Conservation (phyloP, 2,797 vertebrate genomes). For the Takifugu ocellatus region DNA sequence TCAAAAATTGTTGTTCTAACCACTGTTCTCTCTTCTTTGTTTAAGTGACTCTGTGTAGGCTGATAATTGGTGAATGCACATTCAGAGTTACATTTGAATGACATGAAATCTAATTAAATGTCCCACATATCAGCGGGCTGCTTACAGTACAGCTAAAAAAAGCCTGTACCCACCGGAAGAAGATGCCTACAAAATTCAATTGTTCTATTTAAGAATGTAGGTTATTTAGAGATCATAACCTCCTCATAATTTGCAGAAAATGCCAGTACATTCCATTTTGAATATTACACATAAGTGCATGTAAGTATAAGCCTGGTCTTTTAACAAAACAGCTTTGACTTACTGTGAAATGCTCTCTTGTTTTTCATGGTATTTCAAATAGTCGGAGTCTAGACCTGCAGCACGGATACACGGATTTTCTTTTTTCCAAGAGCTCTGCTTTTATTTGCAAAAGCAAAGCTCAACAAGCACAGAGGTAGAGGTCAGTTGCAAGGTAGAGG, state of each 20-base stretch:
- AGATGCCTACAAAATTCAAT: slow-evolving; percentile 55
- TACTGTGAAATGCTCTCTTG: slow-evolving; percentile 27
- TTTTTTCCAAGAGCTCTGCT: not conserved
- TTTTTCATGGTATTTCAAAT: slow-evolving; percentile 32
- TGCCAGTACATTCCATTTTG: slow-evolving; percentile 36
- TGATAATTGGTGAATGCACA: slow-evolving; percentile 30
- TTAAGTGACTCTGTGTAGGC: slow-evolving; percentile 24
- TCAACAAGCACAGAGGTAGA: no score
- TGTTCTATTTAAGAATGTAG: slow-evolving; percentile 55
- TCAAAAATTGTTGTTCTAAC: no score
- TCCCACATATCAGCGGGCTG: slow-evolving; percentile 44
- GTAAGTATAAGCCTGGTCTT: slow-evolving; percentile 24
- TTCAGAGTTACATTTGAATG: slow-evolving; percentile 41
- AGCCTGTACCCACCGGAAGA: slow-evolving; percentile 29
- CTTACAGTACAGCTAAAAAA: slow-evolving; percentile 47
- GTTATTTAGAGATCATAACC: slow-evolving; percentile 61
- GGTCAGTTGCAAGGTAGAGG: not conserved
- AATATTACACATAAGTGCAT: slow-evolving; percentile 2
- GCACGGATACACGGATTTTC: not conserved
- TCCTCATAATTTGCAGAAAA: slow-evolving; percentile 58
- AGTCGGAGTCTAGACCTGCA: slow-evolving; percentile 43
- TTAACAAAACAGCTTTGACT: slow-evolving; percentile 36
- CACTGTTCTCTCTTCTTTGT: not conserved
- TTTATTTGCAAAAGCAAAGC: not conserved
- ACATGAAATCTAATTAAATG: slow-evolving; percentile 62